Percentiles rank a stretch among this genome's conserved stretches.
Evolutionary conservation across 2,888 invertebrate species (phyloP).

Genomic region (Hermodice carunculata): DNA sequence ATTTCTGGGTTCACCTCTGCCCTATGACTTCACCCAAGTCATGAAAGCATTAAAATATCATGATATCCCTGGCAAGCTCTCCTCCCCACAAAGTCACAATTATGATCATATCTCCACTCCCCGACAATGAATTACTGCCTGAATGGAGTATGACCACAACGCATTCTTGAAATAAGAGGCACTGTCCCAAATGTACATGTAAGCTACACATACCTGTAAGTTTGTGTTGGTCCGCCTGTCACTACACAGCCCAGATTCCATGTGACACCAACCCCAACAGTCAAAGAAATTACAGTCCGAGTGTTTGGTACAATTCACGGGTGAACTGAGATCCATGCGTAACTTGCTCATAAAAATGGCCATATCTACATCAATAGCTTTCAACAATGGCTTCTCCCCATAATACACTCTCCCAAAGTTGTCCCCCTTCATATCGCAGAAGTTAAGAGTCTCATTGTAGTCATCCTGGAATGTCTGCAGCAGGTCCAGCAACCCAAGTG

Average conservation of each 20-base stretch:
- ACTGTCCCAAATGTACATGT: no score
- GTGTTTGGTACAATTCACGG: conserved; percentile 72
- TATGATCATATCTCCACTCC: no score
- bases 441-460: conserved; percentile 76
- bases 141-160: no score
- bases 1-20: no score
- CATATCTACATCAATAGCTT: conserved; percentile 77
- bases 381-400: conserved; percentile 53
- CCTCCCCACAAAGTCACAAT: no score
- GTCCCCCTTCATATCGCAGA: conserved; percentile 79
- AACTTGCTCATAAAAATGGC: conserved; percentile 74
- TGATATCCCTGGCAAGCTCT: no score
- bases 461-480: conserved; percentile 75
- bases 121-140: no score
- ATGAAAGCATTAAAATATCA: no score
- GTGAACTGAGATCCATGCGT: conserved; percentile 34
- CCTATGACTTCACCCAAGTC: no score
- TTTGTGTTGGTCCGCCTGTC: conserved; percentile 76
- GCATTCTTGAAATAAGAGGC: no score
- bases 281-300: conserved; percentile 79
- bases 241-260: conserved; percentile 70
- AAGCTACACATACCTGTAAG: conserved; percentile 78
- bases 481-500: conserved; percentile 75
- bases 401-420: conserved; percentile 76
- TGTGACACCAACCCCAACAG: conserved; percentile 77